phyloP scores from a whole-genome alignment of 2,888 invertebrate species.

The Malthinus seriepunctatus region DNA sequence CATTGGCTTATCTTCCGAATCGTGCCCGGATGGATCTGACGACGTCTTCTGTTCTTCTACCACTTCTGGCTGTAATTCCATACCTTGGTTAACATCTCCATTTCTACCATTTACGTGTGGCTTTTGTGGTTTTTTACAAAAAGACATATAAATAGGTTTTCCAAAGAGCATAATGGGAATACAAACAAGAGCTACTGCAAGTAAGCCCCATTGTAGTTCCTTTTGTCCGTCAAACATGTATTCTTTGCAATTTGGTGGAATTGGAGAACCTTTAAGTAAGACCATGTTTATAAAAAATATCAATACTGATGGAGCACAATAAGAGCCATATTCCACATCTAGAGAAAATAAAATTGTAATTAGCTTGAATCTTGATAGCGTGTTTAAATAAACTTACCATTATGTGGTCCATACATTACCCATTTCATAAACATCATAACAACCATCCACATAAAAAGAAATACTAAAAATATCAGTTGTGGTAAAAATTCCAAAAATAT shows the following conservation, averaged over 20 bases:
- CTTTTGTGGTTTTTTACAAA: slow-evolving; percentile 44
- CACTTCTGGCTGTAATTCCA: slow-evolving; percentile 62
- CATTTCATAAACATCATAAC: slow-evolving; percentile 93
- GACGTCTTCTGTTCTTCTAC: slow-evolving; percentile 53
- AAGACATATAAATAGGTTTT: slow-evolving; percentile 85
- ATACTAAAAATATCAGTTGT: slow-evolving; percentile 83
- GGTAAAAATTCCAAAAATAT: slow-evolving; percentile 87
- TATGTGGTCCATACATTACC: slow-evolving; percentile 67
- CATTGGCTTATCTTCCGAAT: slow-evolving; percentile 63
- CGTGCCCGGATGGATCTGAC: slow-evolving; percentile 48
- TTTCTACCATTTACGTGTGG: slow-evolving; percentile 50
- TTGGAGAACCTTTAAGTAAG: slow-evolving; percentile 71
- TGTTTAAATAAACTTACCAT: not conserved
- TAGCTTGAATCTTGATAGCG: no score
- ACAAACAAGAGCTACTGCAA: slow-evolving; percentile 80
- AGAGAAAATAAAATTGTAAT: slow-evolving; percentile 2
- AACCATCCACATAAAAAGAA: slow-evolving; percentile 90
- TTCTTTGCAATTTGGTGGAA: slow-evolving; percentile 59
- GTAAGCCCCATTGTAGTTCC: slow-evolving; percentile 76
- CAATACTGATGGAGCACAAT: slow-evolving; percentile 93
- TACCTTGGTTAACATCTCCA: slow-evolving; percentile 69
- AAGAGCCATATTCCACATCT: slow-evolving; percentile 44
- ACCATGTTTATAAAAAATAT: slow-evolving; percentile 99
- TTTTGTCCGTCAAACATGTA: slow-evolving; percentile 75
- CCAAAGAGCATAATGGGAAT: slow-evolving; percentile 93